Evolutionary conservation across 2,888 invertebrate genomes (phyloP).

Genomic region (Tigriopus californicus): DNA sequence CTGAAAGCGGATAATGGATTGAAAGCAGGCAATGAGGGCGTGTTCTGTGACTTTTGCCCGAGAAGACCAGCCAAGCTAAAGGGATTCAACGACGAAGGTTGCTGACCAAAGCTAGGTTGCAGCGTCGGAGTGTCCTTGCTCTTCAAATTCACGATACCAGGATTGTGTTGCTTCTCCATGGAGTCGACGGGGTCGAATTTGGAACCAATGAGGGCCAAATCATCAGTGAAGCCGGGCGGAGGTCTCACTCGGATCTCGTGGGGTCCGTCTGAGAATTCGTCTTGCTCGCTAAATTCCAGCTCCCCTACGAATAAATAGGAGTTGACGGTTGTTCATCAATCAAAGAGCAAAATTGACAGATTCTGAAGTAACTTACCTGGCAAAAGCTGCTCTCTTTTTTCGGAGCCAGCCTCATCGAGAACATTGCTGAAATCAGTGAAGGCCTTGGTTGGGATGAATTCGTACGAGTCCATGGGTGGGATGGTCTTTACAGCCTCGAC

Average conservation of each 20-base stretch:
- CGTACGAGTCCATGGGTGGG: slow-evolving; percentile 67
- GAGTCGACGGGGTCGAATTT: slow-evolving; percentile 48
- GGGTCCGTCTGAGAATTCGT: slow-evolving; percentile 12
- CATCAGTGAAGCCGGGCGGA: slow-evolving; percentile 19
- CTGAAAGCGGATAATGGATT: slow-evolving; percentile 27
- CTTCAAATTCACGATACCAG: slow-evolving; percentile 18
- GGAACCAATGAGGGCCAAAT: slow-evolving; percentile 30
- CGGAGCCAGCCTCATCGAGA: slow-evolving; percentile 71
- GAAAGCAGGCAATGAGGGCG: slow-evolving; percentile 17
- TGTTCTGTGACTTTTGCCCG: neutral
- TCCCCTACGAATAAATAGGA: slow-evolving; percentile 31
- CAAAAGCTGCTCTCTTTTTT: slow-evolving; percentile 42
- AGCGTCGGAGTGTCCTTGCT: slow-evolving; percentile 2
- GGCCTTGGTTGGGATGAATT: slow-evolving; percentile 65
- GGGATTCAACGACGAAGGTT: neutral
- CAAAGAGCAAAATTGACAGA: no score
- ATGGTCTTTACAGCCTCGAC: slow-evolving; percentile 56
- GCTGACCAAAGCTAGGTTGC: slow-evolving; percentile 2
- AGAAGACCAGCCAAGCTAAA: neutral
- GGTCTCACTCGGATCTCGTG: slow-evolving; percentile 18
- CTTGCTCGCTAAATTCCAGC: slow-evolving; percentile 63
- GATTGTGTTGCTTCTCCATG: slow-evolving; percentile 37
- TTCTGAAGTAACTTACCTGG: slow-evolving; percentile 33
- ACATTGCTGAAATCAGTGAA: slow-evolving; percentile 65
- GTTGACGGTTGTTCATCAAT: neutral